These are phyloP conservation scores for Chaetodon auriga DNA, from an alignment of 2,113 vertebrate species.

Conservation along the genomic window DNA sequence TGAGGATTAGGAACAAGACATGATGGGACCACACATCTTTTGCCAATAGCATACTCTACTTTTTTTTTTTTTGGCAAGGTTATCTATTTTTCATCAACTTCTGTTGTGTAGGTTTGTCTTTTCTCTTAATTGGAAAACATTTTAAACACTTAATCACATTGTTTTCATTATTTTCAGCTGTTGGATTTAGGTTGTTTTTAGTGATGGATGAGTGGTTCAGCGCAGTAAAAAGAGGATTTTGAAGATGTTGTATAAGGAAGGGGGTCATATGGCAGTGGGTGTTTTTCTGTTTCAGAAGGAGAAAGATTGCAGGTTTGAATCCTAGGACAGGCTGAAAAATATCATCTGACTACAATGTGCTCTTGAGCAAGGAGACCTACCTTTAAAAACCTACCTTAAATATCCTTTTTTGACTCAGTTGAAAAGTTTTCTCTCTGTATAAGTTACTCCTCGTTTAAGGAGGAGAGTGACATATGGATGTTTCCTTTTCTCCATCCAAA, in stretches of 20 bases:
- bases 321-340: neutral
- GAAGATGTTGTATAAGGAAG: neutral
- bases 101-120: conserved; percentile 17
- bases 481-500: neutral
- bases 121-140: neutral
- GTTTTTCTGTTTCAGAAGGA: neutral
- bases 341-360: neutral
- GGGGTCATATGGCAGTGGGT: neutral
- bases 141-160: neutral
- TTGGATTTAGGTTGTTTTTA: neutral
- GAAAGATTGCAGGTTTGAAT: neutral
- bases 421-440: neutral
- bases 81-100: conserved; percentile 18
- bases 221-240: neutral
- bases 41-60: conserved; percentile 20
- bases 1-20: conserved; percentile 77
- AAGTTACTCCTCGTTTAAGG: neutral
- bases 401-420: neutral
- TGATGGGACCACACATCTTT: conserved; percentile 56
- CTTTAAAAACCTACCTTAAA: neutral
- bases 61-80: neutral
- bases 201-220: neutral
- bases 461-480: too few species aligned
- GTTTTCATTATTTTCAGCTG: neutral
- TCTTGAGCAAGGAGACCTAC: neutral